Conservation (phyloP, 2,797 vertebrate species). For the Aulostomus chinensis region DNA sequence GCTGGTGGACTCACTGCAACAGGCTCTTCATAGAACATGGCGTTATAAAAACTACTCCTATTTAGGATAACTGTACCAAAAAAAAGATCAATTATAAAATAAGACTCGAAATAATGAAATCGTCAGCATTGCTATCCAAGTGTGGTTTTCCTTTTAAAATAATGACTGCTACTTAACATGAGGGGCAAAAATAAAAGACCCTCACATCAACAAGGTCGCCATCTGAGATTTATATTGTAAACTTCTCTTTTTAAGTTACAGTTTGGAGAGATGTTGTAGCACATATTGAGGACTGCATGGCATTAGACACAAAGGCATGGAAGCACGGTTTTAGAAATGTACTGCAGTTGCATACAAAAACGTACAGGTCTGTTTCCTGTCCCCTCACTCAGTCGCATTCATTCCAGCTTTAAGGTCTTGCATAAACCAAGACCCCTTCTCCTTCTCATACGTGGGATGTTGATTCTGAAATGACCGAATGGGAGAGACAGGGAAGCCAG, state of each 20-base stretch:
- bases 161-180: constrained; percentile 13
- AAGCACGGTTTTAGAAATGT: constrained; percentile 79
- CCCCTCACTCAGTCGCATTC: constrained; percentile 19
- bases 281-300: constrained; percentile 72
- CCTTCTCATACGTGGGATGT: constrained; percentile 18
- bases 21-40: not conserved
- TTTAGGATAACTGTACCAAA: constrained; percentile 19
- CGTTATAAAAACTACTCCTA: not conserved
- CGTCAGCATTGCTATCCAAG: constrained; percentile 36
- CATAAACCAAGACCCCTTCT: constrained; percentile 5
- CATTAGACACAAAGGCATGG: constrained; percentile 78
- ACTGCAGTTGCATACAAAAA: constrained; percentile 74
- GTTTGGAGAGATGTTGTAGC: constrained; percentile 76
- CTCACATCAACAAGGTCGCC: constrained; percentile 71
- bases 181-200: constrained; percentile 12
- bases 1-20: constrained; percentile 11
- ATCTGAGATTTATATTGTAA: constrained; percentile 82
- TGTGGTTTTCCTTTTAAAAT: constrained; percentile 19
- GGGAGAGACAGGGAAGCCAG: constrained; percentile 29
- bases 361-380: constrained; percentile 9
- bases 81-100: constrained; percentile 37
- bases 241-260: constrained; percentile 64
- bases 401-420: constrained; percentile 13
- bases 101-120: constrained; percentile 42
- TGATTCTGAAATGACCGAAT: constrained; percentile 27